These are phyloP conservation scores for Lethenteron camtschaticum DNA, from an alignment of 2,113 vertebrate species.

Conservation along the genomic window DNA sequence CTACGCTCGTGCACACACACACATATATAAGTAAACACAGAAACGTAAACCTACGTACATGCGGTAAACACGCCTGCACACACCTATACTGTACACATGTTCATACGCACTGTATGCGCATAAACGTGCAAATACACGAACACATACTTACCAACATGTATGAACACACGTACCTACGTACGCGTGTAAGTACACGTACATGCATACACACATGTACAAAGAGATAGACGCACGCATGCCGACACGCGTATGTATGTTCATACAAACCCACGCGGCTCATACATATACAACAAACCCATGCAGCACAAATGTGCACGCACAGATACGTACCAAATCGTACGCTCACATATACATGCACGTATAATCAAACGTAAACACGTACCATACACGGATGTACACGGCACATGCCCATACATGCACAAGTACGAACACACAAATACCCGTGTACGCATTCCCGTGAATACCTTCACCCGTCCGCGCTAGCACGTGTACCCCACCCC, in stretches of 20 bases:
- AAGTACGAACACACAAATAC: background rate
- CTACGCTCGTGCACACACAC: background rate
- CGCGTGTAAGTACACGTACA: background rate
- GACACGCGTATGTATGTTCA: background rate
- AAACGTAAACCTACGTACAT: background rate
- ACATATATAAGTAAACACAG: background rate
- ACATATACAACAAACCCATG: background rate
- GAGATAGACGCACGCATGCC: background rate
- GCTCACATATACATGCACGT: background rate
- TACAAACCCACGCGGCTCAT: background rate
- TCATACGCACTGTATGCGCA: background rate
- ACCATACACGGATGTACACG: background rate
- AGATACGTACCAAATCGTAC: background rate
- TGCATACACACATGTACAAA: background rate
- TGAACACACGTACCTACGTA: background rate
- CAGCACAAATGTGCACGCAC: background rate
- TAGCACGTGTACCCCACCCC: too few relatives aligned
- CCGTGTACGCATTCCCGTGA: background rate
- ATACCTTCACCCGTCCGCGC: background rate
- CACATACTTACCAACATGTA: background rate
- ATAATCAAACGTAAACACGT: background rate
- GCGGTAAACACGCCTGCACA: slow-evolving; percentile 1
- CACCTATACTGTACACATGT: background rate
- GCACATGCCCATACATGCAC: background rate
- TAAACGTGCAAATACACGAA: background rate